Evolutionary conservation across 1,140 invertebrate species (phyloP), one percentile per base, ranked within the genome.

Genomic region (Mizuhopecten yessoensis): DNA sequence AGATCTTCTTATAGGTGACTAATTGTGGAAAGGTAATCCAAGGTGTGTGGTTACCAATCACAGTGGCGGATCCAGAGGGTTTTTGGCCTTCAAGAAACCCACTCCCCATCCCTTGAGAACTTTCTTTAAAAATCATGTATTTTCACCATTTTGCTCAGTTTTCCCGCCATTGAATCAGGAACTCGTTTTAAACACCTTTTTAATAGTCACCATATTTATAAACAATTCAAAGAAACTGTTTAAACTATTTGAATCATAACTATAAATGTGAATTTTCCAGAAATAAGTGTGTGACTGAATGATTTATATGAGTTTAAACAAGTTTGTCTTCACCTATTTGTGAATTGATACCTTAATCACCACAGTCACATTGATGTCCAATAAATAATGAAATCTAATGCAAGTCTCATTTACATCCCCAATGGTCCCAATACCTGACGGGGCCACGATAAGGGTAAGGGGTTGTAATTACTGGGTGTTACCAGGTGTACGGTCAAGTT

Each of bases 401-500:
- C 11, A 49, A 49, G 20, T 23, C 45, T 49, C 13, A 49, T 49
- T 49, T 5, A 49, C 45, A 49, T 49, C 45, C 15, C 45, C 11
- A 17, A 49, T 49, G 11, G 45, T 49, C 11, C 45, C 11, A 49
- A 13, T 49, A 49, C 20, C 1, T 49, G 45, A 23, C 1, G n/a
- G n/a, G n/a, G n/a, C n/a, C n/a, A 23, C 20, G 45, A 49, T 49
- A 49, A 49, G 45, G 20, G 10, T 49, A 23, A 15, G 15, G 45
- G n/a, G n/a, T n/a, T n/a, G n/a, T 49, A 49, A 23, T 20, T 13
- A 49, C 20, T 2, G 13, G 20, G n/a, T n/a, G 45, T 49, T 9
- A 49, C 45, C 45, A 49, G 45, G 45, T 75, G 57, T 75, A n/a
- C n/a, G 57, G n/a, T 75, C 57, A 75, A 75, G 57, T 75, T 75